These are phyloP conservation scores for Sarcophaga subvicina DNA, from an alignment of 2,888 invertebrate species.

Conservation along the genomic window DNA sequence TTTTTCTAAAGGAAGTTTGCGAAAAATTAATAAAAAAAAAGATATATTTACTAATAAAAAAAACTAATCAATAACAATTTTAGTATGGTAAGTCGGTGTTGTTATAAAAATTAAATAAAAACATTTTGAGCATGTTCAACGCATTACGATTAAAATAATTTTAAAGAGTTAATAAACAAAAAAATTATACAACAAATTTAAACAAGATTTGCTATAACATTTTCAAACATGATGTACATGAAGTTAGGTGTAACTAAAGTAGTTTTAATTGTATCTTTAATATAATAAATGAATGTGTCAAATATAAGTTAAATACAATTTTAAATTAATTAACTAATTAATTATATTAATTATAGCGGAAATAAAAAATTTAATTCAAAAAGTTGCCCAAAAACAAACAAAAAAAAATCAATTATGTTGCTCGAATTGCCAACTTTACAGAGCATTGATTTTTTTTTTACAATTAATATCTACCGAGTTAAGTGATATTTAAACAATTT, in stretches of 20 bases:
- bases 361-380: constrained; percentile 57
- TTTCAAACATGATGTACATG: constrained; percentile 20
- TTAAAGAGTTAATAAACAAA: constrained; percentile 33
- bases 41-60: constrained; percentile 21
- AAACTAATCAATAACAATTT: constrained; percentile 31
- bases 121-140: constrained; percentile 54
- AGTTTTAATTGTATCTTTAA: constrained; percentile 61
- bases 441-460: constrained; percentile 37
- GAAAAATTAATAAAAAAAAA: constrained; percentile 15
- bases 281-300: constrained; percentile 53
- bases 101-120: constrained; percentile 48
- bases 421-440: constrained; percentile 20
- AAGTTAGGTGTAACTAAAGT: constrained; percentile 47
- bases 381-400: constrained; percentile 60
- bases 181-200: constrained; percentile 2
- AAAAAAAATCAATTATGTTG: constrained; percentile 45
- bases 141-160: constrained; percentile 38
- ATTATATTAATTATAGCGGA: too few species aligned
- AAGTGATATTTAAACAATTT: constrained; percentile 50
- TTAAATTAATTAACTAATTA: constrained; percentile 32
- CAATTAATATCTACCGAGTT: constrained; percentile 42
- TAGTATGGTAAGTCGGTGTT: constrained; percentile 60
- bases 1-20: not conserved
- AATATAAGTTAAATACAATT: constrained; percentile 51
- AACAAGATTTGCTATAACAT: constrained; percentile 50